phyloP scores from a whole-genome alignment of 2,113 vertebrate species.

The Misgurnus mizolepis region DNA sequence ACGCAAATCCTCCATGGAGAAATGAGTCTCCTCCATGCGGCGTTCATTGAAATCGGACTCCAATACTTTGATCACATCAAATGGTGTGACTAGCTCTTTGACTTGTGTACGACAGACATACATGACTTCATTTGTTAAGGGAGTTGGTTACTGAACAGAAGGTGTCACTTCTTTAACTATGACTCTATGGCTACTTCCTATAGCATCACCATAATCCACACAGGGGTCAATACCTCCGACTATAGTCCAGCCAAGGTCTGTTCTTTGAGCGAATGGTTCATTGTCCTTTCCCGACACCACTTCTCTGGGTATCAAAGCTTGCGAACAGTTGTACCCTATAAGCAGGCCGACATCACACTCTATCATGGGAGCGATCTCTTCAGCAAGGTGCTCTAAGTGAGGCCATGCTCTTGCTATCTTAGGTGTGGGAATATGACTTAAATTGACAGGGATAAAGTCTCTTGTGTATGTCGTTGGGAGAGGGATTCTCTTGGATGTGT shows the following conservation, averaged over 20 bases:
- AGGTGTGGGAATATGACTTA: slow-evolving; percentile 49
- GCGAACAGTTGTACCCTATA: slow-evolving; percentile 21
- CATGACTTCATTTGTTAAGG: not conserved
- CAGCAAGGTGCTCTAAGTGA: slow-evolving; percentile 50
- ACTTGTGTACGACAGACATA: slow-evolving; percentile 10
- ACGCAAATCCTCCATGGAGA: slow-evolving; percentile 19
- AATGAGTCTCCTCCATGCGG: not conserved
- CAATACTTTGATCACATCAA: no score
- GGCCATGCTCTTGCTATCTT: slow-evolving; percentile 55
- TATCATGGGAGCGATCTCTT: slow-evolving; percentile 49
- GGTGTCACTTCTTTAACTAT: slow-evolving; percentile 28
- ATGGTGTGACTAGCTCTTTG: no score
- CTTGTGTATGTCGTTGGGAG: slow-evolving; percentile 46
- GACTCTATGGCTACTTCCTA: slow-evolving; percentile 31
- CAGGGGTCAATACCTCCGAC: not conserved
- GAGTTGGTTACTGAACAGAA: not conserved
- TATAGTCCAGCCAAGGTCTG: slow-evolving; percentile 29
- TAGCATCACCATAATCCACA: slow-evolving; percentile 36
- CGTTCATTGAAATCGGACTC: no score
- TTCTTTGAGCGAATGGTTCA: slow-evolving; percentile 38
- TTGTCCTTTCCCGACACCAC: slow-evolving; percentile 36
- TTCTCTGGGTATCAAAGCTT: slow-evolving; percentile 34
- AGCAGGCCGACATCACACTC: slow-evolving; percentile 46
- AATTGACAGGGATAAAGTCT: slow-evolving; percentile 54
- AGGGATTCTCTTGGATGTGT: slow-evolving; percentile 34